Evolutionary conservation across 2,888 invertebrate species (phyloP), one percentile per base, ranked within the genome.

Genomic region (Itoplectis maculator): DNA sequence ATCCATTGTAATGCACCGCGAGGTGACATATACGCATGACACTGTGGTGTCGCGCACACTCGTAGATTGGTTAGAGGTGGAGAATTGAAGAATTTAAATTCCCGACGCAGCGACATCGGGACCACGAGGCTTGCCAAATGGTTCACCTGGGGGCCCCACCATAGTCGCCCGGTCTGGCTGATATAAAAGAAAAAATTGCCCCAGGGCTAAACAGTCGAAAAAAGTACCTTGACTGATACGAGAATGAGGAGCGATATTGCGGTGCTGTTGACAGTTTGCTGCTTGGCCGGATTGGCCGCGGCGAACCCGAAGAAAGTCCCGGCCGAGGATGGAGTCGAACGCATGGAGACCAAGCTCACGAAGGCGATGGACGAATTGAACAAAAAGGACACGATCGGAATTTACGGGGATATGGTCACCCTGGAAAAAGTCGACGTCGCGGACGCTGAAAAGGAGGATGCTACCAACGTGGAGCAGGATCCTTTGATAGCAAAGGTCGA

Each of bases 101-200:
- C 92, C 68, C 70, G 86, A 87, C 92, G 29, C 29, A 85, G 74
- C 79, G 65, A 72, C 88, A 80, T 84, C 86, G 84, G 87, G 85
- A 87, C 85, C 86, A 86, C 87, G 84, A 80, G 80, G 90, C 89
- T 90, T 92, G 92, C 92, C 92, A 92, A 92, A 92, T 92, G 89
- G 92, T 90, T 91, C 91, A 91, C 81, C 79, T 74, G 65, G 56
- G 77, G 77, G 79, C 91, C 92, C 92, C 92, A 91, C 92, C 90
- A 89, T 76, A 15, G 9, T 69, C 66, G 69, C 23, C 73, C 73
- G 59, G 81, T 81, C 73, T 85, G 83, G 82, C 86, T 88, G 68
- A 91, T 92, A 92, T 91, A 92, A 91, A 91, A 92, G 90, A 91
- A 92, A 91, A 89, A 88, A 87, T 86, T 83, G 84, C 85, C 84